phyloP scores from a whole-genome alignment of 2,888 invertebrate species.

The Luffia ferchaultella region DNA sequence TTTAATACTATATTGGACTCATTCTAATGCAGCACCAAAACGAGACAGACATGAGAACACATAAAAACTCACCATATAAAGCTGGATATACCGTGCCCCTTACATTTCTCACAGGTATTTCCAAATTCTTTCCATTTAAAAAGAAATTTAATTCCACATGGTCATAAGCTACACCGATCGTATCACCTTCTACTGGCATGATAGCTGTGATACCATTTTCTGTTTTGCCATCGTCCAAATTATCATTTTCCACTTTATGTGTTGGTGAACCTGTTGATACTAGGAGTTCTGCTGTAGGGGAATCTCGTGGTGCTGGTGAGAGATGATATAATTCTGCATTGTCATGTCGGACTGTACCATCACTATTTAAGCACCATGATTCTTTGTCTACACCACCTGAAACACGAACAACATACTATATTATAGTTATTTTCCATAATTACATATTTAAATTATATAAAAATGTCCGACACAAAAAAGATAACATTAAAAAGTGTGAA shows the following conservation, averaged over 20 bases:
- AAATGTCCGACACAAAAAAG: too few relatives aligned
- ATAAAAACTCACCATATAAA: conserved; percentile 80
- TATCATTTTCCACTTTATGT: conserved; percentile 30
- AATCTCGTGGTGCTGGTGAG: conserved; percentile 45
- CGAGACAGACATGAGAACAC: too few relatives aligned
- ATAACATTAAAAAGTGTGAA: too few relatives aligned
- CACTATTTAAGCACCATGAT: conserved; percentile 94
- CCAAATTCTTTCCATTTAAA: conserved; percentile 88
- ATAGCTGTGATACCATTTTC: conserved; percentile 17
- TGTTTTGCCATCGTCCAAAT: conserved; percentile 31
- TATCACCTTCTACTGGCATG: conserved; percentile 90
- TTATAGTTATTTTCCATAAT: too few relatives aligned
- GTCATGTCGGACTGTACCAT: conserved; percentile 86
- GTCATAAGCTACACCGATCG: conserved; percentile 93
- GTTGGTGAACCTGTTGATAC: conserved; percentile 41
- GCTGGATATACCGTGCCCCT: conserved; percentile 92
- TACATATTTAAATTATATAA: too few relatives aligned
- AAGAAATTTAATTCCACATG: conserved; percentile 96
- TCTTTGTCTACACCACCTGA: conserved; percentile 85
- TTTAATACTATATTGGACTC: too few relatives aligned
- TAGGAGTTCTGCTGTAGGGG: conserved; percentile 48
- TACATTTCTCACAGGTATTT: conserved; percentile 86
- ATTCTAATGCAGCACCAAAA: too few relatives aligned
- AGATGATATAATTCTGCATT: conserved; percentile 80
- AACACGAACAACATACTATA: too few relatives aligned